Evolutionary conservation across 1,140 invertebrate species (phyloP).

Genomic region (Agrypnia vestita): DNA sequence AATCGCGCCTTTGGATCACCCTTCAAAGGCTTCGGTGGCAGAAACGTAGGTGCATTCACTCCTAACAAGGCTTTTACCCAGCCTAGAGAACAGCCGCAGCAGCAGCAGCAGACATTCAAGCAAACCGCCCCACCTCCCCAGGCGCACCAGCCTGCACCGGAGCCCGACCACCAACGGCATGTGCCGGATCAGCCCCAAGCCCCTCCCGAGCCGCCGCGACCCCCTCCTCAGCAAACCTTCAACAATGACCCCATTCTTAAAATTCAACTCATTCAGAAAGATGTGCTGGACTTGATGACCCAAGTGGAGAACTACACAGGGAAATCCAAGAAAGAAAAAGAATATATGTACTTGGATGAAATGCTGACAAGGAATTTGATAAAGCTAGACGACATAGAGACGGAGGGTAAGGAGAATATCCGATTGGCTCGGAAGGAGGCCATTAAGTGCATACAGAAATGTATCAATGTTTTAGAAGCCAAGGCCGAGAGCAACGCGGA

Average conservation of each 20-base stretch:
- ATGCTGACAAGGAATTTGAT: slow-evolving; percentile 95
- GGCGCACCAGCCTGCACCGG: slow-evolving; percentile 62
- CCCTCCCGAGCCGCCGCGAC: slow-evolving; percentile 64
- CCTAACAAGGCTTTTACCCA: slow-evolving; percentile 65
- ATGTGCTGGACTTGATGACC: slow-evolving; percentile 84
- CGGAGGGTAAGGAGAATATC: slow-evolving; percentile 91
- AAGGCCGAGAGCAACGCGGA: slow-evolving; percentile 75
- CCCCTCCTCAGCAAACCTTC: slow-evolving; percentile 66
- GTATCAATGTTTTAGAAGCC: slow-evolving; percentile 87
- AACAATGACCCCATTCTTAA: slow-evolving; percentile 82
- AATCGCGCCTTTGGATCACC: slow-evolving; percentile 67
- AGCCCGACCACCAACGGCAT: slow-evolving; percentile 61
- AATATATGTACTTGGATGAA: slow-evolving; percentile 92
- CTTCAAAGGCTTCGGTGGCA: slow-evolving; percentile 63
- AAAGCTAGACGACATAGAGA: slow-evolving; percentile 93
- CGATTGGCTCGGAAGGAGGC: slow-evolving; percentile 88
- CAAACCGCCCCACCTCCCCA: slow-evolving; percentile 54
- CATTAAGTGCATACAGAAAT: slow-evolving; percentile 90
- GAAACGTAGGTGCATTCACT: slow-evolving; percentile 65
- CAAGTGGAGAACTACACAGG: slow-evolving; percentile 87
- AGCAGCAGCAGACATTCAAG: slow-evolving; percentile 64
- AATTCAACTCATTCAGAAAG: slow-evolving; percentile 86
- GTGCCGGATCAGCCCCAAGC: slow-evolving; percentile 62
- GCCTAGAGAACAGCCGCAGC: slow-evolving; percentile 64
- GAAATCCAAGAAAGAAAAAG: slow-evolving; percentile 83